Evolutionary conservation across 2,797 vertebrate species (phyloP), one percentile per base, ranked within the genome.

Genomic region (Mareca strepera): DNA sequence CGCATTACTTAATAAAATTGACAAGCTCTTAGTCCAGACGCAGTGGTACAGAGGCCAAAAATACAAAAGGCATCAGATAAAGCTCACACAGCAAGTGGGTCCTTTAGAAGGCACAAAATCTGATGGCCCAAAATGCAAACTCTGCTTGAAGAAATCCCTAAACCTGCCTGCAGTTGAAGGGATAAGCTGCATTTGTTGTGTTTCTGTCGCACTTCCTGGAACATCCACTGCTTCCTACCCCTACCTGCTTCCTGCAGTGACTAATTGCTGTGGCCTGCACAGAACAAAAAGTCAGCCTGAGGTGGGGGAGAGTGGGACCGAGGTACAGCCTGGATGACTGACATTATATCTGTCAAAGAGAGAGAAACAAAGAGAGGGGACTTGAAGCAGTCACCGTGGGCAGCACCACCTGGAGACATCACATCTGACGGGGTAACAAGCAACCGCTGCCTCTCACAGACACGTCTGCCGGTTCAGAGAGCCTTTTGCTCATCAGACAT

Each of bases 371-470:
- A 22, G 46, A 35, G 37, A 33, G 12, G 6, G 35, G 13, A 46
- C 46, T 9, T 13, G n/a, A 53, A 39, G n/a, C 15, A 62, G 67
- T 5, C 35, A 12, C 11, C 21, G 14, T 20, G 3, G 33, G 52
- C 72, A 59, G 43, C 33, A 23, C 18, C 63, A 39, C 3, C 22
- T 8, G 14, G 5, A 55, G 16, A 41, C n/a, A 43, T 11, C 12
- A 56, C 25, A 70, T 5, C 43, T 43, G 23, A 31, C 48, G 10
- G 18, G 35, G 9, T 29, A 48, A 44, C 11, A n/a, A 29, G 68
- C 0, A 0, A 26, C 26, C 35, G 14, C 4, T 2, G 11, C 50
- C 58, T 88, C 81, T n/a, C 1, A 1, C 35, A 37, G n/a, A 12
- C 31, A 77, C 52, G 21, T 35, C 55, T 52, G 48, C 50, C 41